Evolutionary conservation across 2,888 invertebrate genomes (phyloP).

Genomic region (Blastobasis adustella): DNA sequence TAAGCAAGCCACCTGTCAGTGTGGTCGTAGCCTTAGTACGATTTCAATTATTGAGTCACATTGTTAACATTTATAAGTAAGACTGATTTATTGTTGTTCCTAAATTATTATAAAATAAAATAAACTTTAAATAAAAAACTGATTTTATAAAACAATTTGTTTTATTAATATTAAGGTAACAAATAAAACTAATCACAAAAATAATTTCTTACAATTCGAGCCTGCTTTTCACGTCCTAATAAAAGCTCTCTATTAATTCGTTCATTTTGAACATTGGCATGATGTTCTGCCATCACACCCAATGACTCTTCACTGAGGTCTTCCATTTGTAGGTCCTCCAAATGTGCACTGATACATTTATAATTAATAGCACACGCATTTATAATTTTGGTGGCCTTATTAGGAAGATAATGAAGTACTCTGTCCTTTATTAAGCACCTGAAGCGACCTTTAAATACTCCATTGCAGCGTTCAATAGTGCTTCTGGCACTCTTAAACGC

Average conservation of each 20-base stretch:
- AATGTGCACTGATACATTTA: not conserved
- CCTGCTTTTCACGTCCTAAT: not conserved
- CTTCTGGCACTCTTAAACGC: conserved; percentile 2
- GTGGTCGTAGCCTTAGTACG: too few species aligned
- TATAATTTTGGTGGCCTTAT: conserved; percentile 1
- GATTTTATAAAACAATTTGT: too few species aligned
- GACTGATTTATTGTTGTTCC: too few species aligned
- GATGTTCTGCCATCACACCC: not conserved
- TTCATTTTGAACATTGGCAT: not conserved
- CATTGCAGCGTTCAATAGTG: conserved; percentile 5
- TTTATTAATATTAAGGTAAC: too few species aligned
- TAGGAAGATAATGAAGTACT: not conserved
- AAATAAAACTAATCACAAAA: not conserved
- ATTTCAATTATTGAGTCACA: too few species aligned
- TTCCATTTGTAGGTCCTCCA: not conserved
- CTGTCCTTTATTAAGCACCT: not conserved
- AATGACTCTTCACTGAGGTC: not conserved
- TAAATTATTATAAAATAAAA: too few species aligned
- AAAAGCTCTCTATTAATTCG: not conserved
- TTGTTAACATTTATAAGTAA: too few species aligned
- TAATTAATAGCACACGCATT: not conserved
- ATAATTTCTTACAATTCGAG: not conserved
- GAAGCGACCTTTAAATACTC: conserved; percentile 3
- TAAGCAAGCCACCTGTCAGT: too few species aligned
- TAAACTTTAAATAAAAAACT: too few species aligned